phyloP scores from a whole-genome alignment of 2,113 vertebrate species.

The Zosterops pallidus region DNA sequence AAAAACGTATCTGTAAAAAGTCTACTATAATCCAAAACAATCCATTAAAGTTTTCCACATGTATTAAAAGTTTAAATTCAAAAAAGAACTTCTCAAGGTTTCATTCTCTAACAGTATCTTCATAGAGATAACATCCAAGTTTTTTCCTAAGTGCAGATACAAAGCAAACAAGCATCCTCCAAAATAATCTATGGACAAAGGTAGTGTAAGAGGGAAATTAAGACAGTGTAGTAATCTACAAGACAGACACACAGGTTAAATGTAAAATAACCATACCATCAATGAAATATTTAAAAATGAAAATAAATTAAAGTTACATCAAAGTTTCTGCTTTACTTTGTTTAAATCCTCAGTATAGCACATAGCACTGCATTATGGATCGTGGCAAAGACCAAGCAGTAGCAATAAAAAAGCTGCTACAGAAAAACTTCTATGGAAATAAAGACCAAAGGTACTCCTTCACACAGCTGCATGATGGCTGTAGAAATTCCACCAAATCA shows the following conservation, averaged over 20 bases:
- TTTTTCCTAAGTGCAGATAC: conserved; percentile 68
- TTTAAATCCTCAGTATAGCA: conserved; percentile 4
- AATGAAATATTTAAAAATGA: conserved; percentile 60
- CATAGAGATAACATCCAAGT: conserved; percentile 56
- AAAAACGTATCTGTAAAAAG: conserved; percentile 10
- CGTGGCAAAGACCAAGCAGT: conserved; percentile 45
- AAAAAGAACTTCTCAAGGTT: conserved; percentile 27
- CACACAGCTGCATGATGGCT: neutral
- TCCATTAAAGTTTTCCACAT: neutral
- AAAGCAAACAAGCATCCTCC: conserved; percentile 55
- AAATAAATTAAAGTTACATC: conserved; percentile 78
- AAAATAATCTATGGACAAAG: conserved; percentile 20
- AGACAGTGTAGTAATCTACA: conserved; percentile 21
- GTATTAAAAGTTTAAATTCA: conserved; percentile 52
- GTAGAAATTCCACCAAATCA: neutral
- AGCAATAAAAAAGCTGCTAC: conserved; percentile 47
- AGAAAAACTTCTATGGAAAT: conserved; percentile 10
- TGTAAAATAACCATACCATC: conserved; percentile 52
- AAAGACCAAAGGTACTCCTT: conserved; percentile 17
- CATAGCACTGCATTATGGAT: conserved; percentile 24
- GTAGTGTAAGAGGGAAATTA: conserved; percentile 17
- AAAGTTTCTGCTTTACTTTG: conserved; percentile 52
- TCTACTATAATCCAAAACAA: conserved; percentile 25
- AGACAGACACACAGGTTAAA: conserved; percentile 56
- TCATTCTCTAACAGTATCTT: conserved; percentile 63